These are phyloP conservation scores for Tamandua tetradactyla DNA, from an alignment of 2,797 vertebrate species.

Conservation along the genomic window DNA sequence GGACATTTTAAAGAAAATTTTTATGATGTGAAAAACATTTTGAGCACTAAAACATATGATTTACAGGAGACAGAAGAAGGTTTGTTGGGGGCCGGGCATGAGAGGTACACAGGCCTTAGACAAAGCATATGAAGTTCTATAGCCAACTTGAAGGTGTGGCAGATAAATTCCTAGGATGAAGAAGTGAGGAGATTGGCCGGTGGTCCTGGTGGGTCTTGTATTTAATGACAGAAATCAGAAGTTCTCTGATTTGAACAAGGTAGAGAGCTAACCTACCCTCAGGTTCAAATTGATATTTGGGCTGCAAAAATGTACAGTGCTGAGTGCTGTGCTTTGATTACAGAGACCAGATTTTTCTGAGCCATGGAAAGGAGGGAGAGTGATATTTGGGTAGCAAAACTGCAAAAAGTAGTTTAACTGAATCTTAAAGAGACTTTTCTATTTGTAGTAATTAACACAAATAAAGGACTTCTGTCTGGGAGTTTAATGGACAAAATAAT, in stretches of 20 bases:
- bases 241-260: background rate
- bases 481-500: background rate
- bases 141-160: background rate
- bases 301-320: background rate
- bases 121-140: background rate
- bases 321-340: background rate
- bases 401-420: background rate
- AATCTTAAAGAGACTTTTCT: background rate
- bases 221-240: conserved; percentile 3
- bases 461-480: background rate
- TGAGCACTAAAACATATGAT: background rate
- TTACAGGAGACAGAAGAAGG: background rate
- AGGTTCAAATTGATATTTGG: background rate
- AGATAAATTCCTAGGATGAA: background rate
- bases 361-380: background rate
- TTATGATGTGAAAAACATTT: background rate
- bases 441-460: background rate
- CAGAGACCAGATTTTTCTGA: background rate
- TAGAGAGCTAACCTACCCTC: background rate
- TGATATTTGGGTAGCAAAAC: background rate
- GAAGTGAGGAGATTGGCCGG: background rate
- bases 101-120: background rate
- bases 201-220: background rate
- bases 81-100: background rate
- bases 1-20: background rate